Base-by-base conservation (phyloP, 1,140 invertebrate species). In the Sycobia sp. region DNA sequence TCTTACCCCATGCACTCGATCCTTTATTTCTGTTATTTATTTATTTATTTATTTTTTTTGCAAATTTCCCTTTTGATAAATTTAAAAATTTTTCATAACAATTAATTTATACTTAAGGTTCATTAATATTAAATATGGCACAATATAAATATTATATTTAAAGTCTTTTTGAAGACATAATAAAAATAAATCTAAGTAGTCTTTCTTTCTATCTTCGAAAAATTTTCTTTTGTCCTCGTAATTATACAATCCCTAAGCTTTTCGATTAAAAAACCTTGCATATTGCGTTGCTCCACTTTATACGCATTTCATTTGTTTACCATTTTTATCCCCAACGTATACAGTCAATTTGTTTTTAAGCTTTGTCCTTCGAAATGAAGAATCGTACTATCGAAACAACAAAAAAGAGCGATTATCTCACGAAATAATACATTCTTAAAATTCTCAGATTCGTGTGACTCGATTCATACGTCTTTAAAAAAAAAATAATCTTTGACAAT, bases 161-260 rank as follows among this genome's bases (percentile, higher is more conserved):
- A 75, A 77, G 74, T 81, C 74, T 80, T 77, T 77, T 76, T 71
- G 67, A 75, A 80, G 75, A 79, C 77, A 78, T 77, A 76, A 80
- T 78, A 80, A 80, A 80, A 80, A 81, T 80, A 80, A 80, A 77
- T 79, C 76, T 80, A 79, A 74, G 74, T 77, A 78, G 76, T 81
- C 76, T 78, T 79, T 78, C 75, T 76, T 71, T 76, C 74, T 69
- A 69, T 74, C 69, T 68, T 73, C 65, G 29, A 74, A 77, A 71
- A 69, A 71, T 71, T 71, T 67, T 67, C 65, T 64, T 64, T 61
- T 64, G 68, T 69, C 65, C 66, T 61, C 57, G 41, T 68, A 73
- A 73, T 75, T 71, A n/a, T n/a, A 73, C 70, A 72, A 49, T 71
- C 62, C 65, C 67, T 75, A 74, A 73, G 69, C 65, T 69, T 76